Evolutionary conservation across 2,113 vertebrate genomes (phyloP).

Genomic region (Epinephelus moara): DNA sequence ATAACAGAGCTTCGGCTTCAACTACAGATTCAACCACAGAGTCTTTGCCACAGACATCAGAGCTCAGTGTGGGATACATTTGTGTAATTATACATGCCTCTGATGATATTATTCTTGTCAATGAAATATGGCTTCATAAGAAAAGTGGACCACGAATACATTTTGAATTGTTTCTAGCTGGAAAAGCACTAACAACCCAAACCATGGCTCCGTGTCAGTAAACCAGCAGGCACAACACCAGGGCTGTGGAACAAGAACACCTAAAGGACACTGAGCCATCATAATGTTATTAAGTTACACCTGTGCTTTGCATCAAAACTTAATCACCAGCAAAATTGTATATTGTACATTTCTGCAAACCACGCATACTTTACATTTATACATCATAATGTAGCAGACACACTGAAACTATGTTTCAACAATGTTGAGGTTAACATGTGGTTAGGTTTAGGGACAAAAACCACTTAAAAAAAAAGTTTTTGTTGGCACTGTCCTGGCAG

Average conservation of each 20-base stretch:
- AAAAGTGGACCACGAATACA: constrained; percentile 11
- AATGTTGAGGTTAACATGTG: no score
- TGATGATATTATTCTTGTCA: constrained; percentile 29
- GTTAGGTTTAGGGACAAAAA: no score
- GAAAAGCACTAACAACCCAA: not conserved
- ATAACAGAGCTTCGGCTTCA: constrained; percentile 52
- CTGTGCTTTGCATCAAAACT: not conserved
- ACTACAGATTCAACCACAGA: constrained; percentile 42
- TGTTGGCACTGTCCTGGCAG: no score
- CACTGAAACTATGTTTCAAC: no score
- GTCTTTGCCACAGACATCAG: constrained; percentile 29
- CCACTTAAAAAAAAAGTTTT: no score
- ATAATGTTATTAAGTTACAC: not conserved
- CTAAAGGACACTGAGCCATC: not conserved
- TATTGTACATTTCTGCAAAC: no score
- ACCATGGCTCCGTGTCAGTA: not conserved
- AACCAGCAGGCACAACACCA: not conserved
- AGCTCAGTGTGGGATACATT: constrained; percentile 8
- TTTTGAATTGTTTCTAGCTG: constrained; percentile 1
- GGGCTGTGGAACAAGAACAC: not conserved
- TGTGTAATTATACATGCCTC: constrained; percentile 18
- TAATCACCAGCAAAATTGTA: no score
- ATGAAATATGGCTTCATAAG: constrained; percentile 6
- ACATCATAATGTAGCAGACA: no score
- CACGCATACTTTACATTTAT: no score